Evolutionary conservation across 2,113 vertebrate species (phyloP), one percentile per base, ranked within the genome.

Genomic region (Bagarius yarrelli): DNA sequence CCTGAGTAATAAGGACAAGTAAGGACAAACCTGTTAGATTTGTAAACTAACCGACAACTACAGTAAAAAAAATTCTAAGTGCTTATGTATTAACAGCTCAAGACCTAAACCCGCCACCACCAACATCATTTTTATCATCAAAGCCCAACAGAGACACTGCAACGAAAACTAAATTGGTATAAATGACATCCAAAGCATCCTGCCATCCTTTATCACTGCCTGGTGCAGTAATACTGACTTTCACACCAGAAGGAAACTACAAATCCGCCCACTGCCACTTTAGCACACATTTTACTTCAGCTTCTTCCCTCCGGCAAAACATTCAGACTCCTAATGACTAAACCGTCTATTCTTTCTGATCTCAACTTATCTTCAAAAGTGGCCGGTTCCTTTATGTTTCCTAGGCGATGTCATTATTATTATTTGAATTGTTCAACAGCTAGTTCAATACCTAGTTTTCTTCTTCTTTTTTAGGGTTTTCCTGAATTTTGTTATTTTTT

Each of bases 271-370:
- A 47, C 52, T 15, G 27, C 50, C 50, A 73, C 50, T 55, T 27
- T 19, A 34, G 70, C 52, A 55, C 18, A 30, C 27, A 18, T 72
- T 12, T 30, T 55, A 73, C 32, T 73, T 53, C 27, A 73, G 70
- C 18, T 73, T 19, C 50, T 73, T 73, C 70, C 50, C 70, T 73
- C 70, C 6, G 50, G 52, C 70, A 72, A 53, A 72, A 27, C 15
- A 53, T 19, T 5, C 70, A 30, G 47, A 53, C 8, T 73, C 70
- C 50, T 8, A 5, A 55, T 55, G 70, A 53, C 27, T 55, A 3
- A 73, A 55, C 53, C 70, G 21, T 21, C 18, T 30, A 30, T 25
- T 52, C 25, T 18, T 71, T 71, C n/a, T 72, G 25, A 16, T 53
- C 47, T 71, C 44, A 73, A 73, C 50, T 55, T 50, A 18, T 55